phyloP scores from a whole-genome alignment of 2,113 vertebrate species.

The Dunckerocampus dactyliophorus region DNA sequence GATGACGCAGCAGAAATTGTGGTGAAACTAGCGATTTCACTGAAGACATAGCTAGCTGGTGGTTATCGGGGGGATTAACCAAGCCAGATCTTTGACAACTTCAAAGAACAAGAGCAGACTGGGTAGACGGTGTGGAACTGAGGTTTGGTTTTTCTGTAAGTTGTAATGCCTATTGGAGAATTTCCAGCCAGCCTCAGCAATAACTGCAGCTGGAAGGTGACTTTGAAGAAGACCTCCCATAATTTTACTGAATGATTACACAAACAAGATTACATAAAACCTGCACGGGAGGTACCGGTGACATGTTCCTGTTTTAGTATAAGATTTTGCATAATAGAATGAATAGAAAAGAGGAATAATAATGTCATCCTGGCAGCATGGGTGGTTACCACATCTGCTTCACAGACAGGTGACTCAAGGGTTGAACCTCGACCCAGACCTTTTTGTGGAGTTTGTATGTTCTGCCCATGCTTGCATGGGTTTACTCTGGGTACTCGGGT shows the following conservation, averaged over 20 bases:
- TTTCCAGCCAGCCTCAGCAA: conserved; percentile 27
- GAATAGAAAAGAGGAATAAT: neutral
- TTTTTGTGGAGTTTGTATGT: no score
- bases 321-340: neutral
- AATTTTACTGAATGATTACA: conserved; percentile 10
- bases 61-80: conserved; percentile 27
- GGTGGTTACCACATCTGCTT: no score
- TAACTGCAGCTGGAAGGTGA: conserved; percentile 24
- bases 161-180: conserved; percentile 43
- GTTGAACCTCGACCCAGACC: no score
- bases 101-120: conserved; percentile 53
- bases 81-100: conserved; percentile 45
- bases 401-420: no score
- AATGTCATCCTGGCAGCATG: neutral
- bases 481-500: no score
- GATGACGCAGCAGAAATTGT: conserved; percentile 56
- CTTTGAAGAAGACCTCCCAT: conserved; percentile 19
- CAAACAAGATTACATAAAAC: conserved; percentile 19
- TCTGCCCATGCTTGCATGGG: no score
- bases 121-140: conserved; percentile 40
- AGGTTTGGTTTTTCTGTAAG: conserved; percentile 59
- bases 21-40: conserved; percentile 49
- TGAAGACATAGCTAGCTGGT: conserved; percentile 22
- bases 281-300: conserved; percentile 6
- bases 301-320: conserved; percentile 13